Base-by-base conservation (phyloP, 2,888 invertebrate species). In the Mythimna albipuncta region DNA sequence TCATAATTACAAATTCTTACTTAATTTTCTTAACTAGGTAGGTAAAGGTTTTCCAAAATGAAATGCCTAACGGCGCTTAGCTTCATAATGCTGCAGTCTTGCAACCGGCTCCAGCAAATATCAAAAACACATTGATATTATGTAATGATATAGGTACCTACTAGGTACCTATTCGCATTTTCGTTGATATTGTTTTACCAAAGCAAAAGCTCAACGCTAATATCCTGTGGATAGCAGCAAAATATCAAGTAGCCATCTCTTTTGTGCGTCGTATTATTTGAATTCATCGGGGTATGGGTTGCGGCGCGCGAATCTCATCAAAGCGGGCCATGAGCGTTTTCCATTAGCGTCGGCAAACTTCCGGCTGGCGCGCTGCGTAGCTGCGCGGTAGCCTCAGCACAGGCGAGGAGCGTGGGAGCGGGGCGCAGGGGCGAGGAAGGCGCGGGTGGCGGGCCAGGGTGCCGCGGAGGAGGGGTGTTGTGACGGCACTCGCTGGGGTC, bases 361-460 rank as follows among this genome's bases (percentile, higher is more conserved):
- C 94, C 93, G 92, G 91, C 89, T 90, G 89, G 92, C 93, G 94
- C 93, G 94, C 87, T 93, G 93, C 94, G 95, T 94, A 94, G 94
- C 88, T 94, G 94, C 87, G 86, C 87, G 85, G 75, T 72, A 81
- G 85, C 81, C 72, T 50, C 55, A 66, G 55, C 68, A 90, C 89
- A 89, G 87, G 61, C 61, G 54, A 78, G 6, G 44, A 47, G 16
- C 47, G 47, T 6, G 47, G 47, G 47, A 16, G 47, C 47, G 47
- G 47, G 58, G 81, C 79, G 26, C 38, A 63, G 77, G 38, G 80
- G 81, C 67, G 69, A 68, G 72, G 76, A 74, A 70, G 69, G 44
- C n/a, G 72, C 63, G 80, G 80, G 59, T 63, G 52, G 81, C 81
- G 85, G 86, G 84, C 59, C 71, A 69, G 79, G 73, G 32, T 41